Percentiles rank a stretch among this genome's conserved stretches.
phyloP scores from a whole-genome alignment of 92 coral and sea anemone species.

The Actinernus sp. region DNA sequence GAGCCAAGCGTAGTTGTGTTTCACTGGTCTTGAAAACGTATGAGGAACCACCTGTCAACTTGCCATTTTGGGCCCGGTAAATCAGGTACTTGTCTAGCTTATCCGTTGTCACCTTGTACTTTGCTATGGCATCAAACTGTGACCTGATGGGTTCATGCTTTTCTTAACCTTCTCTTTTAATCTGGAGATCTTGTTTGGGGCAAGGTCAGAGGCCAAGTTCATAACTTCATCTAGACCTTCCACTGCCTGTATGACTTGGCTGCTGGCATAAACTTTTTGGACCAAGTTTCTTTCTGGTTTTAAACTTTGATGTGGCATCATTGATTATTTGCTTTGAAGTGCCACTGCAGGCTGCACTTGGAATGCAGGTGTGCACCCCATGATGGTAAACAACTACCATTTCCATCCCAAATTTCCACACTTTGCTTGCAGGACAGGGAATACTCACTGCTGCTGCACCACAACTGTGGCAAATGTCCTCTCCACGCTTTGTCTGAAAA shows the following conservation, averaged over 20 bases:
- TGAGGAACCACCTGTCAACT: conserved; percentile 35
- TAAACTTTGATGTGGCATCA: conserved; percentile 57
- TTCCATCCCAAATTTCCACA: conserved; percentile 42
- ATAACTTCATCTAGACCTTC: conserved; percentile 43
- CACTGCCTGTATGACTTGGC: conserved; percentile 58
- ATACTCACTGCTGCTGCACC: conserved; percentile 44
- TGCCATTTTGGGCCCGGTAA: conserved; percentile 50
- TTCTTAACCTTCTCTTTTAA: conserved; percentile 31
- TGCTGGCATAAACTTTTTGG: conserved; percentile 57
- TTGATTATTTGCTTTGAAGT: conserved; percentile 19
- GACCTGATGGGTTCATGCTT: conserved; percentile 55
- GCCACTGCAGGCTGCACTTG: conserved; percentile 18
- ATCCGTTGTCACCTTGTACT: conserved; percentile 48
- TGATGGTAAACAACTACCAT: conserved; percentile 53
- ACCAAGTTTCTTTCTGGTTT: conserved; percentile 53
- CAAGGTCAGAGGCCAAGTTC: conserved; percentile 48
- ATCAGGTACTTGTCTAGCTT: conserved; percentile 45
- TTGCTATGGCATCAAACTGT: conserved; percentile 73
- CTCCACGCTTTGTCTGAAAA: conserved; percentile 37
- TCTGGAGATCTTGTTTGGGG: conserved; percentile 28
- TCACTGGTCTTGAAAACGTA: conserved; percentile 41
- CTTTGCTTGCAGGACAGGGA: conserved; percentile 63
- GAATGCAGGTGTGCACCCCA: conserved; percentile 66
- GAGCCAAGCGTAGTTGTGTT: conserved; percentile 43
- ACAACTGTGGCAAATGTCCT: conserved; percentile 48